These are phyloP conservation scores for Poecilia wingei DNA, from an alignment of 2,797 vertebrate species.

Conservation along the genomic window DNA sequence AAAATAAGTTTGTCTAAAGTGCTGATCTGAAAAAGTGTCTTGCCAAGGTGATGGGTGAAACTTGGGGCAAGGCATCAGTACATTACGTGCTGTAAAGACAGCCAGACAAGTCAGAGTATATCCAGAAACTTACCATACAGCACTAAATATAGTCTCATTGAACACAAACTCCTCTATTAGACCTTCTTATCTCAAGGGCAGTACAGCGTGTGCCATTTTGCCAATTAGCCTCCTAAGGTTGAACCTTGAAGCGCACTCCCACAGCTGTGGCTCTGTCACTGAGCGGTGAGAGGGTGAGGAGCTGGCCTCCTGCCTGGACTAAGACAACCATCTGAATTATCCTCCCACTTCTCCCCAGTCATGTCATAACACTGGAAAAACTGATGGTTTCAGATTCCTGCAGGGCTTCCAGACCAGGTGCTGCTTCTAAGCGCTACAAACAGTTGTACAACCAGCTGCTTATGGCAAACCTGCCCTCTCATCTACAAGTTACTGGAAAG, in stretches of 20 bases:
- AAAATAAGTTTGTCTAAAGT: constrained; percentile 1
- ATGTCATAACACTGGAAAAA: constrained; percentile 21
- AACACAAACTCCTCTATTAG: constrained; percentile 69
- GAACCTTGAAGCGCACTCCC: constrained; percentile 78
- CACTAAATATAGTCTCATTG: constrained; percentile 64
- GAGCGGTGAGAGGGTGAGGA: constrained; percentile 41
- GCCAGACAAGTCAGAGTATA: constrained; percentile 35
- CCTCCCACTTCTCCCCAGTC: constrained; percentile 22
- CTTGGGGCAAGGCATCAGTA: constrained; percentile 16
- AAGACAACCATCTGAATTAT: constrained; percentile 45
- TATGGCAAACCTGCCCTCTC: not conserved
- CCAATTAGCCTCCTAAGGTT: constrained; percentile 70
- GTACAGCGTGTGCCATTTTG: constrained; percentile 72
- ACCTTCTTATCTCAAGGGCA: constrained; percentile 80
- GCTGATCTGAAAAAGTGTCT: constrained; percentile 10
- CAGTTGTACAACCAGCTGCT: not conserved
- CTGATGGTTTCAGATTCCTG: constrained; percentile 8
- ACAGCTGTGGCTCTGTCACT: constrained; percentile 78
- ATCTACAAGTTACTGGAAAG: constrained; percentile 8
- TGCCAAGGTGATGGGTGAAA: constrained; percentile 20
- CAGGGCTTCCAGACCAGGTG: constrained; percentile 9
- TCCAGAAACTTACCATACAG: constrained; percentile 49
- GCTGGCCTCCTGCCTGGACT: constrained; percentile 61
- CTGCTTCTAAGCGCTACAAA: not conserved
- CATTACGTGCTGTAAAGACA: constrained; percentile 34